These are phyloP conservation scores for Ciconia nigra DNA, from an alignment of 2,797 vertebrate genomes.

Conservation along the genomic window DNA sequence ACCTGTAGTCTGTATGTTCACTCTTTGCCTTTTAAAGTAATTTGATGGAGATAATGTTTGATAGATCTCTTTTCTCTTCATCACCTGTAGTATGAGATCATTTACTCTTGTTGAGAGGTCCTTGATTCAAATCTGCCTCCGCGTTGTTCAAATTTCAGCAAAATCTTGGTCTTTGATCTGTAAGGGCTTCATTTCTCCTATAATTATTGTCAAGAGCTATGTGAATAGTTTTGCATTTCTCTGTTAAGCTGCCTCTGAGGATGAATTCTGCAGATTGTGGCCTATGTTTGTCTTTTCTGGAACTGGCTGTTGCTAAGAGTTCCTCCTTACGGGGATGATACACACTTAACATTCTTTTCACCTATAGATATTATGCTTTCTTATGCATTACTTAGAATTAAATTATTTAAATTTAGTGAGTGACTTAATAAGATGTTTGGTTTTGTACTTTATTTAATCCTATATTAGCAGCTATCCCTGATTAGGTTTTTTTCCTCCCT, in stretches of 20 bases:
- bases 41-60: not conserved
- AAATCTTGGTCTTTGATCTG: not conserved
- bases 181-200: not conserved
- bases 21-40: not conserved
- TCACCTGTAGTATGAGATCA: not conserved
- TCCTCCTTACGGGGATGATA: not conserved
- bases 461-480: not conserved
- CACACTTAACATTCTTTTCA: not conserved
- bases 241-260: not conserved
- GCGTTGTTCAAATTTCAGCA: not conserved
- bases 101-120: not conserved
- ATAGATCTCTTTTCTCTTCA: not conserved
- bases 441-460: not conserved
- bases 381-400: not conserved
- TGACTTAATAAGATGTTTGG: not conserved
- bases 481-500: not conserved
- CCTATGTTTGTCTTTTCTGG: not conserved
- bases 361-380: not conserved
- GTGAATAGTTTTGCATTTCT: not conserved
- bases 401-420: not conserved
- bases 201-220: not conserved
- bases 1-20: not conserved
- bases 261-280: not conserved
- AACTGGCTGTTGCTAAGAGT: not conserved
- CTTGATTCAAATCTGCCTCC: not conserved